These are phyloP conservation scores for Nomada goodeniana DNA, from an alignment of 2,888 invertebrate genomes.

Conservation along the genomic window DNA sequence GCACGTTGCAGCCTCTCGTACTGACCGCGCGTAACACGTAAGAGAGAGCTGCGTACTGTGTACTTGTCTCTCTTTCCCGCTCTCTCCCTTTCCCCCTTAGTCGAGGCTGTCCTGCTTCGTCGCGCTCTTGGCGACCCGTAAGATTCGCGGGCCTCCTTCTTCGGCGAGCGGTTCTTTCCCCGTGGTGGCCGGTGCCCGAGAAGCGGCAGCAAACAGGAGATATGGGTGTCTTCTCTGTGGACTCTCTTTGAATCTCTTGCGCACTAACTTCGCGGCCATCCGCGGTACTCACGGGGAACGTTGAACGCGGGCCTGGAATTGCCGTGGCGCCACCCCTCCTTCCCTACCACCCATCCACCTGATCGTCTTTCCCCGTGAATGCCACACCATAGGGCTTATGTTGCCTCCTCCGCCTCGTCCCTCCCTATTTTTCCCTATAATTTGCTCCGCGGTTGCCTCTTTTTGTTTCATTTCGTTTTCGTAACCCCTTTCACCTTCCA, in stretches of 20 bases:
- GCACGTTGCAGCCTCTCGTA: constrained; percentile 74
- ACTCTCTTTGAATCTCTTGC: constrained; percentile 75
- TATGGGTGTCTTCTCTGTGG: constrained; percentile 42
- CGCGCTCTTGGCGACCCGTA: constrained; percentile 5
- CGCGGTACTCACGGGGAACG: constrained; percentile 80
- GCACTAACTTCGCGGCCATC: constrained; percentile 78
- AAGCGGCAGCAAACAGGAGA: constrained; percentile 32
- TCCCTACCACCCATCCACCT: constrained; percentile 68
- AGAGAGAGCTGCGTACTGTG: constrained; percentile 67
- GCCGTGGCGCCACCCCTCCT: constrained; percentile 83
- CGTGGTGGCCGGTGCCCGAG: constrained; percentile 15
- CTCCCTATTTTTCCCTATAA: constrained; percentile 80
- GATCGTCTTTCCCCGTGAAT: constrained; percentile 62
- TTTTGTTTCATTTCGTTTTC: constrained; percentile 76
- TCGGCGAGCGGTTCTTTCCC: background rate
- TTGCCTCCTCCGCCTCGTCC: constrained; percentile 67
- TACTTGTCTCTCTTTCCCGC: constrained; percentile 34
- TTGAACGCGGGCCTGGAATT: constrained; percentile 83
- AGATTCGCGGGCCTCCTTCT: background rate
- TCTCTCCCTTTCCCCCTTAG: constrained; percentile 44
- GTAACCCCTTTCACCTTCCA: constrained; percentile 62
- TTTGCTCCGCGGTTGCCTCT: constrained; percentile 75
- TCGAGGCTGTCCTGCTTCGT: constrained; percentile 20
- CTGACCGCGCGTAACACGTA: constrained; percentile 75
- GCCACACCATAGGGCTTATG: constrained; percentile 58